Evolutionary conservation across 2,797 vertebrate species (phyloP).

Genomic region (Paguma larvata): DNA sequence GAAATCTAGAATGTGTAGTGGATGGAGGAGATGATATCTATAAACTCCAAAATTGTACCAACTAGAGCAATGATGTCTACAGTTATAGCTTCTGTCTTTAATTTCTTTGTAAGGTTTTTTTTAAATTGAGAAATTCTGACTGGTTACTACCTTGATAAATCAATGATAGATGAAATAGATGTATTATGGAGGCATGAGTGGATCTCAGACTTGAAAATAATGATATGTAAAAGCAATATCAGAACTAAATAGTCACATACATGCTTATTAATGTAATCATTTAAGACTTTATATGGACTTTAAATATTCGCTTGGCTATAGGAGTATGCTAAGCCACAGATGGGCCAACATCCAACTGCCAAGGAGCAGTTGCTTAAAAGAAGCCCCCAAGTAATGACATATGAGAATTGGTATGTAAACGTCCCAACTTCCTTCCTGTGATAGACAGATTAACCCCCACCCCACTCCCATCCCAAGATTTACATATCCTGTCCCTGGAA

Average conservation of each 20-base stretch:
- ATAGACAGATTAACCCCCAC: not conserved
- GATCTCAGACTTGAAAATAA: not conserved
- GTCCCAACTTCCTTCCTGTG: not conserved
- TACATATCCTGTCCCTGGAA: not conserved
- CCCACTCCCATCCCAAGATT: too few relatives aligned
- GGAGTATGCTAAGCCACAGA: not conserved
- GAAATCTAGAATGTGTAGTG: not conserved
- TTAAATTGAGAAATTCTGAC: not conserved
- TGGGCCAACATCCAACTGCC: not conserved
- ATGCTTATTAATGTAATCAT: not conserved
- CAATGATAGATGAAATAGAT: not conserved
- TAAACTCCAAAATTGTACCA: not conserved
- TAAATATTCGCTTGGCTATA: not conserved
- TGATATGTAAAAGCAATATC: not conserved
- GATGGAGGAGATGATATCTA: not conserved
- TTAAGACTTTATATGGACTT: not conserved
- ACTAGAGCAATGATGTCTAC: not conserved
- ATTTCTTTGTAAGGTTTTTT: not conserved
- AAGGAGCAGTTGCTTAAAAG: not conserved
- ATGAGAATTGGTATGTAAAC: not conserved
- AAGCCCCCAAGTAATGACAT: not conserved
- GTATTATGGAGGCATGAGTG: not conserved
- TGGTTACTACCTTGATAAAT: not conserved
- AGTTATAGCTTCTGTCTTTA: not conserved
- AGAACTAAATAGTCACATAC: not conserved